Percentiles rank a stretch among this genome's conserved stretches.
Evolutionary conservation across 2,888 invertebrate genomes (phyloP).

Genomic region (Cepaea hortensis): DNA sequence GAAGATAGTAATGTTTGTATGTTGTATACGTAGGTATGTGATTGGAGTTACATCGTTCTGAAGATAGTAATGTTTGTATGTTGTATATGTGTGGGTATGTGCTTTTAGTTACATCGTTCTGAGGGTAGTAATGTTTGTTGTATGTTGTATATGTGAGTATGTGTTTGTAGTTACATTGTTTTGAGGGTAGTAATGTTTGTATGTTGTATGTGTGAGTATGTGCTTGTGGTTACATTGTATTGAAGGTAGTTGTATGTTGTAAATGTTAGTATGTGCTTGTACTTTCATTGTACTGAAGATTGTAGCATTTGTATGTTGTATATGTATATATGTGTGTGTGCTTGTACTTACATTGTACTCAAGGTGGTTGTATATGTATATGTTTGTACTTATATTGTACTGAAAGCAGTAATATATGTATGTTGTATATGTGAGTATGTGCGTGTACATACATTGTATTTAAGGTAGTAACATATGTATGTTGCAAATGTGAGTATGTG

Average conservation of each 20-base stretch:
- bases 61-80: slow-evolving; percentile 55
- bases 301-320: no score
- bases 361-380: no score
- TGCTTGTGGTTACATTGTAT: slow-evolving; percentile 43
- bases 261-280: no score
- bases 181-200: background rate
- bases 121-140: slow-evolving; percentile 54
- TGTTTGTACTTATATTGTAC: no score
- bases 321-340: no score
- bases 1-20: background rate
- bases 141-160: background rate
- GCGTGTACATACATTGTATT: slow-evolving; percentile 48
- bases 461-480: slow-evolving; percentile 55
- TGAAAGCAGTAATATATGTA: no score
- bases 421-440: no score
- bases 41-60: slow-evolving; percentile 46
- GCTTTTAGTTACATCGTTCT: slow-evolving; percentile 47
- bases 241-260: slow-evolving; percentile 55
- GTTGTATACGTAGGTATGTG: background rate
- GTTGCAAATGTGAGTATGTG: background rate
- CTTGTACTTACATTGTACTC: no score
- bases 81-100: no score
- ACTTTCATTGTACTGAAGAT: no score
- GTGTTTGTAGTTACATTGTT: no score
- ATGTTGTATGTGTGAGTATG: background rate